A percentile compares a stretch with the other conserved stretches of the same genome.
Evolutionary conservation across 2,797 vertebrate species (phyloP).

Genomic region (Danio kyathit): DNA sequence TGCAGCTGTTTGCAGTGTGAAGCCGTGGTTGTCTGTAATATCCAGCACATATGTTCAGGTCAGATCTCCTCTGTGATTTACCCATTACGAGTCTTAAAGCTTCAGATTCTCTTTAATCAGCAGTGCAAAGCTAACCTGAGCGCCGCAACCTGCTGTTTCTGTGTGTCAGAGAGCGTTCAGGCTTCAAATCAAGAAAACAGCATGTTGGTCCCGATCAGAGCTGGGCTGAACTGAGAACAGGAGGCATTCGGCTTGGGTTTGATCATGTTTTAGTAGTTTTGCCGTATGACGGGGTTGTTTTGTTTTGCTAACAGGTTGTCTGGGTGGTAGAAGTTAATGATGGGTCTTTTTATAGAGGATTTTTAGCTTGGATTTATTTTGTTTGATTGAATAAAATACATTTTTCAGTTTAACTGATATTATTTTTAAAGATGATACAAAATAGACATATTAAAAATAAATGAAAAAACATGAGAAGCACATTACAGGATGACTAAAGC

Average conservation of each 20-base stretch:
- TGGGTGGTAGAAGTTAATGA: background rate
- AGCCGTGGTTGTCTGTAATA: constrained; percentile 21
- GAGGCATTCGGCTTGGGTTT: background rate
- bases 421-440: no score
- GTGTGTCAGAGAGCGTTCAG: background rate
- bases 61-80: background rate
- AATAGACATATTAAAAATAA: no score
- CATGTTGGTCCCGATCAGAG: background rate
- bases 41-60: constrained; percentile 20
- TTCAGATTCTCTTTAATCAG: constrained; percentile 36
- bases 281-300: background rate
- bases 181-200: constrained; percentile 1
- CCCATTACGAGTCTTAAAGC: constrained; percentile 34
- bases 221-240: background rate
- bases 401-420: no score
- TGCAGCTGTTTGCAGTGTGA: constrained; percentile 16
- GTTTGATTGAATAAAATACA: no score
- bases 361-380: no score
- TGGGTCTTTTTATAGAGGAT: background rate
- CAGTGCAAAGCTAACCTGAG: constrained; percentile 21
- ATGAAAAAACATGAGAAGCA: no score
- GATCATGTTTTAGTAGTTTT: background rate
- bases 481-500: no score
- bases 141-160: constrained; percentile 3
- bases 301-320: background rate